Evolutionary conservation across 2,113 vertebrate species (phyloP), one percentile per base, ranked within the genome.

Genomic region (Rhineura floridana): DNA sequence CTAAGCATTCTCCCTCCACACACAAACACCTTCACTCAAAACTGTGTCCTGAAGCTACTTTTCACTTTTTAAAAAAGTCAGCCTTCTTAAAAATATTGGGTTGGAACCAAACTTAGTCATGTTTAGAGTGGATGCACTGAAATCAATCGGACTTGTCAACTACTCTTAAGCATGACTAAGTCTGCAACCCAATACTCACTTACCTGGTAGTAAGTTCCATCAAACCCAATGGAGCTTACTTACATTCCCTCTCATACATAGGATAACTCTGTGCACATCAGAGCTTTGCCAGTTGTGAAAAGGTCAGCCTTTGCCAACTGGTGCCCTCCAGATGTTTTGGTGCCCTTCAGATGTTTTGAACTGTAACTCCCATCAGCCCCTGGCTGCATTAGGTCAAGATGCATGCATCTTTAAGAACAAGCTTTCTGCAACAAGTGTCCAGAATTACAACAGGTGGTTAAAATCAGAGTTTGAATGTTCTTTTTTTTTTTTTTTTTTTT

Each of bases 391-490:
- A 44, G 46, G 63, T 39, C 2, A 80, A 76, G n/a, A 28, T 50
- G 15, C 67, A 65, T 2, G 83, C 28, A 83, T 39, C 1, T 0
- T 1, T 0, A 0, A 28, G 21, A 88, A 78, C 62, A 39, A 42
- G 69, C 0, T 82, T 28, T 79, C 93, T 91, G 70, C 42, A 87
- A 83, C 1, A 1, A 0, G 73, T 92, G 13, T 79, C 90, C 73
- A 19, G 67, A 89, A 89, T 55, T 7, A 88, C 2, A 72, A 65
- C 50, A 87, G 19, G 17, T 78, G 42, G 72, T 70, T 87, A 87
- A 84, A 81, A 89, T 82, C 42, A 89, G 42, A 93, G 86, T 69
- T 39, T 80, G 48, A 0, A 0, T 63, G 42, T 6, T 33, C 55
- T 12, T 44, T 63, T 83, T 23, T 44, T 15, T 33, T 23, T 55